Evolutionary conservation across 1,140 invertebrate species (phyloP), one percentile per base, ranked within the genome.

Genomic region (Dolichoris vasculosae): DNA sequence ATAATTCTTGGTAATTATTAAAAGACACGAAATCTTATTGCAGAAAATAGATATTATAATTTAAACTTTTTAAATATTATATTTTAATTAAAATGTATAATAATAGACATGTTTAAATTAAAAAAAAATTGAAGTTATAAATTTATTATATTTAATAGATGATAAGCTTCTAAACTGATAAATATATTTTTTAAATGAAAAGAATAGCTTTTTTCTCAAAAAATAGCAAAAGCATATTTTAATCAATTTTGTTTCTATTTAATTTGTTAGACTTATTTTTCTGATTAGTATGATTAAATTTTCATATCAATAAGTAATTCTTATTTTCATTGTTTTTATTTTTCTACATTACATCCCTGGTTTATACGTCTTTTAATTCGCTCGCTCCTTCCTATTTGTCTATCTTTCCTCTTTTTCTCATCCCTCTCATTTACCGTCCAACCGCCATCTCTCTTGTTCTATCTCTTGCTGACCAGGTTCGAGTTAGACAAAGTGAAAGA

Each of bases 401-500:
- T 71, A 30, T 46, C 63, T 17, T 30, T 51, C 26, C n/a, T 59
- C 7, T 51, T 71, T 51, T 82, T 40, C 64, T 82, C 26, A 23
- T 32, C 48, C 32, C 83, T 75, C 67, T 85, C 83, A 48, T 80
- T 85, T 80, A 48, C 30, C 26, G 26, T 15, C 13, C 40, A 1
- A 63, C 17, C 20, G 13, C 46, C 48, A 35, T 79, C 46, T 55
- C 43, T 23, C 46, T 71, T 48, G 26, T 30, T 43, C 40, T 79
- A 76, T 73, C 48, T 69, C 26, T 13, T 7, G 35, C 67, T 73
- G 67, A 63, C 77, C 83, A 38, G 64, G 38, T 40, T 6, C 76
- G 46, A 55, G 35, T 71, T 69, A 32, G 77, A 59, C 77, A 80
- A 85, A 85, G 77, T 75, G 77, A 80, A 80, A 80, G 51, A 80